Percentiles rank a stretch among this genome's conserved stretches.
Evolutionary conservation across 2,113 vertebrate species (phyloP).

Genomic region (Atractosteus spatula): DNA sequence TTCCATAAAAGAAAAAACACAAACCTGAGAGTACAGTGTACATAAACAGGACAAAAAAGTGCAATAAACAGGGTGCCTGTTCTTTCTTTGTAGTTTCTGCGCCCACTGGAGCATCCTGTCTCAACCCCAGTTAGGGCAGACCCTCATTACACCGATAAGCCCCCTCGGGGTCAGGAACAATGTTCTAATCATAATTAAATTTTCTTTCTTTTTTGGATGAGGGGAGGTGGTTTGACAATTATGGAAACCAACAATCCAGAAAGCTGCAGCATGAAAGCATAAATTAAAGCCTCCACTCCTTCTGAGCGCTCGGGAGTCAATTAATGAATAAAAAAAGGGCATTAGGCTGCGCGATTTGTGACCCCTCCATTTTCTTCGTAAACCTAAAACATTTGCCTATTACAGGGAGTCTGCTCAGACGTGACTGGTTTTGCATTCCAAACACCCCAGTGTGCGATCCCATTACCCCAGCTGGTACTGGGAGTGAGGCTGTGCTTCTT

Average conservation of each 20-base stretch:
- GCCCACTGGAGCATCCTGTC: conserved; percentile 31
- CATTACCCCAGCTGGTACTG: neutral
- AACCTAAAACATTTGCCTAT: conserved; percentile 12
- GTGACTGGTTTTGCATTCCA: neutral
- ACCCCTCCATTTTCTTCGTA: conserved; percentile 43
- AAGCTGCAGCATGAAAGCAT: conserved; percentile 75
- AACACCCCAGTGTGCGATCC: neutral
- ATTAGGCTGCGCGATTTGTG: conserved; percentile 63
- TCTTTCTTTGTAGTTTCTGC: conserved; percentile 14
- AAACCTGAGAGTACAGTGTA: too few relatives aligned
- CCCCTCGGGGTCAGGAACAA: conserved; percentile 54
- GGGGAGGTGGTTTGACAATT: conserved; percentile 74
- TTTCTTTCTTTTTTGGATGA: conserved; percentile 44
- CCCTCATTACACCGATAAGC: conserved; percentile 41
- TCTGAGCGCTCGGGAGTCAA: conserved; percentile 45
- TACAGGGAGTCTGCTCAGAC: conserved; percentile 5
- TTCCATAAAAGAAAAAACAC: too few relatives aligned
- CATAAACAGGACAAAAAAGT: too few relatives aligned
- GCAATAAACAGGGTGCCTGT: neutral
- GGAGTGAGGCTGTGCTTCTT: neutral
- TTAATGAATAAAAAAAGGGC: conserved; percentile 72
- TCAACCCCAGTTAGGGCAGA: conserved; percentile 34
- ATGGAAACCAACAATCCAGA: conserved; percentile 93
- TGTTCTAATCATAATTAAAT: conserved; percentile 64
- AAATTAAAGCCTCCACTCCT: conserved; percentile 77